These are phyloP conservation scores for Nasonia oneida DNA, from an alignment of 2,888 invertebrate genomes.

Conservation along the genomic window DNA sequence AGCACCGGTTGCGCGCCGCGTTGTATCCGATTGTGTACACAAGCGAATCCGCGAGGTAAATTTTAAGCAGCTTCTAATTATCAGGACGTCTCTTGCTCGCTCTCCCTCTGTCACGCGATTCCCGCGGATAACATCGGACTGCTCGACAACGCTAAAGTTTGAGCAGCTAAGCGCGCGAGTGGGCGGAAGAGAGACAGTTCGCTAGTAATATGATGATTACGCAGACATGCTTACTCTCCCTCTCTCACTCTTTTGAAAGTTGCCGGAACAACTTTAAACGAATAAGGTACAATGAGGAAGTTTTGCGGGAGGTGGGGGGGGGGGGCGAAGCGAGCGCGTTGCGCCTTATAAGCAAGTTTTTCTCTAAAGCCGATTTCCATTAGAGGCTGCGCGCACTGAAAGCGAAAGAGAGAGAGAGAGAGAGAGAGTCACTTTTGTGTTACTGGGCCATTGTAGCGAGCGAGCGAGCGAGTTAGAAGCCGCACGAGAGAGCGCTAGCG, in stretches of 20 bases:
- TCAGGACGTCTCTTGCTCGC: neutral
- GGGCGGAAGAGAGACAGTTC: slow-evolving; percentile 2
- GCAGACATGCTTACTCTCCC: neutral
- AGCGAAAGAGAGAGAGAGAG: neutral
- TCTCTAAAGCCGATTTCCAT: slow-evolving; percentile 13
- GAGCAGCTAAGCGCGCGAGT: neutral
- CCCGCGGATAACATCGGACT: neutral
- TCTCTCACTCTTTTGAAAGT: neutral
- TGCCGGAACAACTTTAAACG: neutral
- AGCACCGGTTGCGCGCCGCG: neutral
- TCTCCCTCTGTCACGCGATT: neutral
- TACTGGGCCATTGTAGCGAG: slow-evolving; percentile 4
- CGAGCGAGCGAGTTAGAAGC: neutral
- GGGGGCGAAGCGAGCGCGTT: neutral
- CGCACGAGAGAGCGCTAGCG: no score
- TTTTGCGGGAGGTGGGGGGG: neutral
- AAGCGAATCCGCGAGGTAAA: neutral
- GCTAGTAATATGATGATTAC: slow-evolving; percentile 22
- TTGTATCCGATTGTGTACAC: neutral
- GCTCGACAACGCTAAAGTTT: neutral
- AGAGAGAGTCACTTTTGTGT: neutral
- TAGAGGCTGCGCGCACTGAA: neutral
- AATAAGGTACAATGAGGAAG: slow-evolving; percentile 15
- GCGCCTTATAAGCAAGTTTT: slow-evolving; percentile 10
- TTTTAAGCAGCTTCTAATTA: neutral